phyloP scores from a whole-genome alignment of 2,888 invertebrate species.

The Drosophila multiciliata region DNA sequence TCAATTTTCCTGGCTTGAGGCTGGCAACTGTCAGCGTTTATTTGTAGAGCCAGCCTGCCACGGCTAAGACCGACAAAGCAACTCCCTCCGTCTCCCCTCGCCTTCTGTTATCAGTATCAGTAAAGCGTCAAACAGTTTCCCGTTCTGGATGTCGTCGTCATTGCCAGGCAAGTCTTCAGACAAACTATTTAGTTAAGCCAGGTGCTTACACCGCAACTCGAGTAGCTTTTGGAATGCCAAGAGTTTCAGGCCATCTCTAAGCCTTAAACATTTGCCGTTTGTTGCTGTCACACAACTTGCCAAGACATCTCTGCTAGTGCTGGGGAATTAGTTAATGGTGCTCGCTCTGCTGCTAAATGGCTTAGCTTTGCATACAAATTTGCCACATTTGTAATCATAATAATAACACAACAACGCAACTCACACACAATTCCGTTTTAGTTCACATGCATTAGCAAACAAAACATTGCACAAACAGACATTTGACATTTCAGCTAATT shows the following conservation, averaged over 20 bases:
- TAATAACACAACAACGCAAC: neutral
- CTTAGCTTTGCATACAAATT: conserved; percentile 5
- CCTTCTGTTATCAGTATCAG: conserved; percentile 3
- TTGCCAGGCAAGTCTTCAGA: conserved; percentile 22
- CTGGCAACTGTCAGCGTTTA: conserved; percentile 37
- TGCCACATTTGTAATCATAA: conserved; percentile 8
- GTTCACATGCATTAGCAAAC: conserved; percentile 13
- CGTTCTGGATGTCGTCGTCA: conserved; percentile 47
- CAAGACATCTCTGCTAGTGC: conserved; percentile 9
- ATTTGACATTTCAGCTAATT: conserved; percentile 53
- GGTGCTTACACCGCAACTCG: conserved; percentile 39
- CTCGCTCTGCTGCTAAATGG: conserved; percentile 5
- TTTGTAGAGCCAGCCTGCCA: conserved; percentile 28
- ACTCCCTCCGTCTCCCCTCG: neutral
- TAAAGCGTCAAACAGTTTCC: conserved; percentile 65
- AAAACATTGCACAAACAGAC: conserved; percentile 30
- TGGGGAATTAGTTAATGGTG: conserved; percentile 15
- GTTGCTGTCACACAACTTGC: conserved; percentile 27
- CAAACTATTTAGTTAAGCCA: conserved; percentile 46
- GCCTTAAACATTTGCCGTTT: conserved; percentile 24
- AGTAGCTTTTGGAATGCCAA: conserved; percentile 8
- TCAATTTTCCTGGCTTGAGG: conserved; percentile 45
- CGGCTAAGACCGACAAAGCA: neutral
- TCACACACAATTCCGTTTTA: conserved; percentile 12
- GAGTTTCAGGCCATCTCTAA: neutral